Base-by-base conservation (phyloP, 37 sponge, comb jelly and placozoan genomes). In the Lycopodina hypogea region DNA sequence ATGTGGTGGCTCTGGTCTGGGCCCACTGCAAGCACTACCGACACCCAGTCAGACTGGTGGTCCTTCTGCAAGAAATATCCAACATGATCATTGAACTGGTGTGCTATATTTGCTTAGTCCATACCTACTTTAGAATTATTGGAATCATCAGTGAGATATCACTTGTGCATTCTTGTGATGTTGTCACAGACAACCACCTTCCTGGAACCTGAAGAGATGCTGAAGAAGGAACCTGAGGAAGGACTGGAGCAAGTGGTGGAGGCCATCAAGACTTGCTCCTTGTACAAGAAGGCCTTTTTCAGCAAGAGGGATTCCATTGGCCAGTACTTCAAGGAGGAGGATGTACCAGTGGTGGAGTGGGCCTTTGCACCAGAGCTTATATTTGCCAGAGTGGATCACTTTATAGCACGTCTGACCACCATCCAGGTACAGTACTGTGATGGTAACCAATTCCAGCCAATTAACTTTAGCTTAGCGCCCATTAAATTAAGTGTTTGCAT, bases 41-140 rank as follows among this genome's bases (percentile, higher is more conserved):
- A 41, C 87, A 93, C 68, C 99, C 96, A 32, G 77, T 91, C 51
- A 70, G 94, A 22, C 71, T 98, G 30, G 86, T 98, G 9, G 90
- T 95, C 26, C 85, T 98, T 1, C 82, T 98, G 18, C 96, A 95
- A 64, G 99, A 98, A 78, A 42, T 95, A 1, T 83, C 91, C 52
- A 98, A 98, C 78, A 77, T 89, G 35, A 48, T 98, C 75, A 90
- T 97, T 68, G 86, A 93, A 36, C 41, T 95, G 74, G 96, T 95
- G 73, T 56, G 88, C 53, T 11, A 62, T 17, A 18, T 28, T 59
- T 26, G n/a, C 60, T 59, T 12, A 77, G 14, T 48, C 23, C 32
- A 29, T 34, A 7, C 26, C 48, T 57, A 8, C 63, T 28, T 70
- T 79, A 24, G 55, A 19, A 17, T 53, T n/a, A n/a, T n/a, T n/a